Conservation (phyloP, 2,888 invertebrate species). For the Cistogaster globosa region DNA sequence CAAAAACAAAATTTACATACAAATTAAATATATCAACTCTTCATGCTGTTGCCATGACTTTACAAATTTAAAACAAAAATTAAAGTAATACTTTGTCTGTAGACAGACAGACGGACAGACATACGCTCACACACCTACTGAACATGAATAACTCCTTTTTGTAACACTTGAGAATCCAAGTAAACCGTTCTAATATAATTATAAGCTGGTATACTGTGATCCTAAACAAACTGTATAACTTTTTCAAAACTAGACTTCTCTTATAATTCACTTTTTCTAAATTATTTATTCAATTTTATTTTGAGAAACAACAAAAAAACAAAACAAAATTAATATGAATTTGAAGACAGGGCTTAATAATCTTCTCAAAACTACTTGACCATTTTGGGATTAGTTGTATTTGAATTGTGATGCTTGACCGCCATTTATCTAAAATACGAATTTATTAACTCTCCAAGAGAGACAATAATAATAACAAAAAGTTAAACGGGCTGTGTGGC, state of each 20-base stretch:
- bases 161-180: conserved; percentile 25
- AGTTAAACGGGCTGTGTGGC: conserved; percentile 56
- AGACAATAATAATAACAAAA: conserved; percentile 21
- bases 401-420: conserved; percentile 81
- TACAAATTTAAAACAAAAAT: conserved; percentile 43
- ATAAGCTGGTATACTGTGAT: not conserved
- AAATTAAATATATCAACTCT: not conserved
- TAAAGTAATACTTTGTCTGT: conserved; percentile 44
- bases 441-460: conserved; percentile 1
- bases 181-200: conserved; percentile 6
- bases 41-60: conserved; percentile 31
- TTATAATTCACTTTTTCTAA: conserved; percentile 1
- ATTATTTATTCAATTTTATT: too few relatives aligned
- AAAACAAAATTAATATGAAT: conserved; percentile 77
- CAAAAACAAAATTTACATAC: not conserved
- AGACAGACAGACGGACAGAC: too few relatives aligned
- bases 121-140: not conserved
- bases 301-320: not conserved
- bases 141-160: conserved; percentile 34
- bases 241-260: not conserved
- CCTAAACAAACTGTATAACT: not conserved
- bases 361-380: conserved; percentile 81
- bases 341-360: conserved; percentile 77
- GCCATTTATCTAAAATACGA: conserved; percentile 41
- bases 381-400: conserved; percentile 82